Evolutionary conservation across 2,888 invertebrate species (phyloP), one percentile per base, ranked within the genome.

Genomic region (Geotrupes spiniger): DNA sequence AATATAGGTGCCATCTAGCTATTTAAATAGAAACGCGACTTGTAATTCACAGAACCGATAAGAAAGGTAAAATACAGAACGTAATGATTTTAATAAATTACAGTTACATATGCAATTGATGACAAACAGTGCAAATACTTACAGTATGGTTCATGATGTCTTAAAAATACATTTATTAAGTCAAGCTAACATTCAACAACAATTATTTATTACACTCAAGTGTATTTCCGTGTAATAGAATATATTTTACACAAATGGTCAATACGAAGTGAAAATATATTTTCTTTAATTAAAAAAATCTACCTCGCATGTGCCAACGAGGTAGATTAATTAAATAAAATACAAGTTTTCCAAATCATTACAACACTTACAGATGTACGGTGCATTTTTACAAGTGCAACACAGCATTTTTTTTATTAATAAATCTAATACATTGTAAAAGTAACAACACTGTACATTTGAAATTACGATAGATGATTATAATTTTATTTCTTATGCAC

Each of bases 371-470:
- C 40, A 41, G 31, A 41, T 17, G 42, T 42, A 42, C 37, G 42
- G 15, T 21, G 15, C 15, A 14, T 38, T 21, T 33, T 10, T 38
- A 38, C 38, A 38, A 11, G 38, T 38, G 26, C 14, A 42, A 36
- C 42, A 9, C 25, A n/a, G 12, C 11, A n/a, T 38, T 46, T 39
- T 21, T 11, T 31, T 14, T 41, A 9, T n/a, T 36, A 42, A 41
- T 48, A 48, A 42, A 42, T 37, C 29, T 42, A 48, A 31, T 8
- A 15, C 9, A 28, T 36, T 42, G 48, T 37, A 48, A 53, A 58
- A 54, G 56, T 58, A 58, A 56, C 56, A 60, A 60, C 59, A 60
- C 60, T 60, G 60, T 60, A 60, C 60, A 60, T 42, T 49, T 25
- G 45, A 39, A 36, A 49, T 26, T 38, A 17, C 27, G 17, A 42